Base-by-base conservation (phyloP, 1,140 invertebrate species). In the Tetragnatha versicolor region DNA sequence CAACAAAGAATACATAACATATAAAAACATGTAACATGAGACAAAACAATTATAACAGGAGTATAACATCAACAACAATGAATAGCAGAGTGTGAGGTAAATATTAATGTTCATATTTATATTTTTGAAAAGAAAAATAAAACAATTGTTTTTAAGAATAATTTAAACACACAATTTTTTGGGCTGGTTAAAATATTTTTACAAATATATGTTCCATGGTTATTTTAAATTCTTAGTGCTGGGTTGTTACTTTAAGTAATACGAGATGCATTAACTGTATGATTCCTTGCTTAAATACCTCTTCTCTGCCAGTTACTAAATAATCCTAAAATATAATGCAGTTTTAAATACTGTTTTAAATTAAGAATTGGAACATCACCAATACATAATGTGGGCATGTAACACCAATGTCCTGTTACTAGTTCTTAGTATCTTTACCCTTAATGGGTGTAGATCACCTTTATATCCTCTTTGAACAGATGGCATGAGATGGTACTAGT, bases 291-390 rank as follows among this genome's bases (percentile, higher is more conserved):
- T n/a, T n/a, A n/a, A n/a, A n/a, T n/a, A n/a, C n/a, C n/a, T n/a
- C n/a, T n/a, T n/a, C n/a, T n/a, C n/a, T n/a, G n/a, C n/a, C n/a
- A n/a, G n/a, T n/a, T n/a, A n/a, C n/a, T n/a, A n/a, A n/a, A n/a
- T 47, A 47, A 47, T 47, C 20, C 20, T 47, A 47, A 47, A 47
- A 17, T 17, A 12, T 55, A 6, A 33, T 51, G n/a, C 49, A 58
- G 17, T 58, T 12, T 33, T 31, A 58, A n/a, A 58, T 58, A 33
- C 17, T 42, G 27, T 14, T 22, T 65, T 65, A 65, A 65, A 65
- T 65, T 25, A 65, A 65, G 29, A 61, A 31, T 17, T 33, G 10
- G 27, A 17, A 65, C 61, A 27, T 27, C 22, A 65, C 39, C 61
- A 27, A 25, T 27, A 65, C 20, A 63, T 63, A 42, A 65, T 42